Conservation (phyloP, 2,888 invertebrate species). For the Cyclophora albipunctata region DNA sequence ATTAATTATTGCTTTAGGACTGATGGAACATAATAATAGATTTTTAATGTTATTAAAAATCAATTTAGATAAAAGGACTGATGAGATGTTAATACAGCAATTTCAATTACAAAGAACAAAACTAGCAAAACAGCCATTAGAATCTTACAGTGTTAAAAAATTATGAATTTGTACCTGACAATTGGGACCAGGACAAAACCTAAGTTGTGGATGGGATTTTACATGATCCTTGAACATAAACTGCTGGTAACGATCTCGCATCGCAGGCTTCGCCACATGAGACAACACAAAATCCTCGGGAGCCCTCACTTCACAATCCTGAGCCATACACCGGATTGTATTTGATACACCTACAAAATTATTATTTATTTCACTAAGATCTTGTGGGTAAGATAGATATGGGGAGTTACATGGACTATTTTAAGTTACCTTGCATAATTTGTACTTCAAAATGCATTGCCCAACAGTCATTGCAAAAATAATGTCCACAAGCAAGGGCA, state of each 20-base stretch:
- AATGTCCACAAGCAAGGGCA: constrained; percentile 91
- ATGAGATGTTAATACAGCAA: no score
- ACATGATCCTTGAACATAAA: constrained; percentile 98
- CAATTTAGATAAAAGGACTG: no score
- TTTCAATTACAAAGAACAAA: no score
- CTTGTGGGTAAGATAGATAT: no score
- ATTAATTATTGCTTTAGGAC: no score
- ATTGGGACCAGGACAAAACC: constrained; percentile 97
- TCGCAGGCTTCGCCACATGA: constrained; percentile 85
- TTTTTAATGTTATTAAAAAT: no score
- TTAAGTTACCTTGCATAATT: constrained; percentile 85
- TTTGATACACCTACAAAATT: constrained; percentile 77
- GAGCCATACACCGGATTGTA: constrained; percentile 98
- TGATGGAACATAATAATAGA: no score
- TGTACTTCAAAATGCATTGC: constrained; percentile 96
- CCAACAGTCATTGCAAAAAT: constrained; percentile 98
- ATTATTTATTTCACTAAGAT: no score
- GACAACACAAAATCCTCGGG: constrained; percentile 96
- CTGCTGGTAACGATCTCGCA: constrained; percentile 95
- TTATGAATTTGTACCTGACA: constrained; percentile 78
- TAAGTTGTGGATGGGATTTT: constrained; percentile 90
- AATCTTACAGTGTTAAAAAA: no score
- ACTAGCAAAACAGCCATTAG: no score
- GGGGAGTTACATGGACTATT: neutral
- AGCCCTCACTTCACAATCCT: constrained; percentile 93